Evolutionary conservation across 2,888 invertebrate species (phyloP).

Genomic region (Anoplius nigerrimus): DNA sequence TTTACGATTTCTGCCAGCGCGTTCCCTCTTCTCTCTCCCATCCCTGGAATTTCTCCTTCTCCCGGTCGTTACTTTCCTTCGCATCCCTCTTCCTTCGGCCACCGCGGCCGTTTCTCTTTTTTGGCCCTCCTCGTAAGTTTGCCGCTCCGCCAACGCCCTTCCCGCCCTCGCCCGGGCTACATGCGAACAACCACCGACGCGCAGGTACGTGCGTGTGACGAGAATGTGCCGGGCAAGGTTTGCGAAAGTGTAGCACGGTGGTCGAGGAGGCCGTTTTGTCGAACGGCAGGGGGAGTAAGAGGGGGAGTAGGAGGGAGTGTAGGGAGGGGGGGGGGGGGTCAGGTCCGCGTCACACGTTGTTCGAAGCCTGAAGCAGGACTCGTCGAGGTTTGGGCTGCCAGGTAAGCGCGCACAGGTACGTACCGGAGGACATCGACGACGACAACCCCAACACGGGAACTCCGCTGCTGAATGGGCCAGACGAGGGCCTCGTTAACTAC

Average conservation of each 20-base stretch:
- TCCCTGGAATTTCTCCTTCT: conserved; percentile 12
- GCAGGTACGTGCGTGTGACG: background rate
- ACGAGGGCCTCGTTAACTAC: conserved; percentile 68
- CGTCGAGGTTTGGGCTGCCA: conserved; percentile 41
- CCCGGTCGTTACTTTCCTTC: conserved; percentile 10
- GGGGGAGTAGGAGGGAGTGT: too few species aligned
- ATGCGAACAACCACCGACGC: too few species aligned
- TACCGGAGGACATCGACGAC: conserved; percentile 40
- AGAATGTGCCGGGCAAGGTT: background rate
- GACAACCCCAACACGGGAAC: conserved; percentile 42
- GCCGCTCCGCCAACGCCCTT: too few species aligned
- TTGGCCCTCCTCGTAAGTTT: background rate
- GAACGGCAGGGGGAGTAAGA: too few species aligned
- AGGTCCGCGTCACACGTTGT: conserved; percentile 33
- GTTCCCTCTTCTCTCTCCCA: conserved; percentile 4
- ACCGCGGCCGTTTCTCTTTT: conserved; percentile 9
- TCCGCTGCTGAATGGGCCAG: conserved; percentile 60
- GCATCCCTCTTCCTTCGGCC: conserved; percentile 15
- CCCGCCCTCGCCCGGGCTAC: too few species aligned
- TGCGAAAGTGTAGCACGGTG: conserved; percentile 47
- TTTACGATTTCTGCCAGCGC: background rate
- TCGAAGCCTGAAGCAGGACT: conserved; percentile 22
- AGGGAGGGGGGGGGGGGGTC: conserved; percentile 30
- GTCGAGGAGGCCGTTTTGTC: conserved; percentile 46
- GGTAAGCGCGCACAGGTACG: conserved; percentile 52